These are phyloP conservation scores for Alentia gelatinosa DNA, from an alignment of 2,888 invertebrate genomes.

Conservation along the genomic window DNA sequence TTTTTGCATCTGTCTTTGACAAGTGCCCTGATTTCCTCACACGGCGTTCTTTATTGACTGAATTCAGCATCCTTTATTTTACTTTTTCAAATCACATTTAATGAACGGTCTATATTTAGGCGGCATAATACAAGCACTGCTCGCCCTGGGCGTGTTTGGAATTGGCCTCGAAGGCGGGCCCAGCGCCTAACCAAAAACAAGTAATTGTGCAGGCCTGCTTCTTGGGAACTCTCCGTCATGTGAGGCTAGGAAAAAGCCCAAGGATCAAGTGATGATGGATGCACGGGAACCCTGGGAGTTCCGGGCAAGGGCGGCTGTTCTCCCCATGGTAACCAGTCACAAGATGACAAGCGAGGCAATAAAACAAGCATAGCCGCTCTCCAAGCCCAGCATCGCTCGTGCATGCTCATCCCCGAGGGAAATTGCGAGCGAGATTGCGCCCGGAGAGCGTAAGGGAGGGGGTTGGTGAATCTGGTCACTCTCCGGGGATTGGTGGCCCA, in stretches of 20 bases:
- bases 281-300: neutral
- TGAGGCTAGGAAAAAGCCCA: neutral
- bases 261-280: neutral
- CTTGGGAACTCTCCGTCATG: neutral
- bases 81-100: too few relatives aligned
- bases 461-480: neutral
- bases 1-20: too few relatives aligned
- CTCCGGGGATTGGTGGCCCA: neutral
- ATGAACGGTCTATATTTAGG: too few relatives aligned
- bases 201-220: neutral
- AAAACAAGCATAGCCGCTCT: neutral
- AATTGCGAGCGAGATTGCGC: neutral
- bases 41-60: too few relatives aligned
- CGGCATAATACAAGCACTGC: too few relatives aligned
- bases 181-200: too few relatives aligned
- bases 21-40: too few relatives aligned
- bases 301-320: neutral
- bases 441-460: neutral
- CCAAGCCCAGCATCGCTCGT: neutral
- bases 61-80: too few relatives aligned
- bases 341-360: neutral
- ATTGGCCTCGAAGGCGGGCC: too few relatives aligned
- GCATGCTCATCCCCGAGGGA: neutral
- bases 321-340: slow-evolving; percentile 8
- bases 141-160: too few relatives aligned